These are phyloP conservation scores for Noctilio leporinus DNA, from an alignment of 2,113 vertebrate genomes.

Conservation along the genomic window DNA sequence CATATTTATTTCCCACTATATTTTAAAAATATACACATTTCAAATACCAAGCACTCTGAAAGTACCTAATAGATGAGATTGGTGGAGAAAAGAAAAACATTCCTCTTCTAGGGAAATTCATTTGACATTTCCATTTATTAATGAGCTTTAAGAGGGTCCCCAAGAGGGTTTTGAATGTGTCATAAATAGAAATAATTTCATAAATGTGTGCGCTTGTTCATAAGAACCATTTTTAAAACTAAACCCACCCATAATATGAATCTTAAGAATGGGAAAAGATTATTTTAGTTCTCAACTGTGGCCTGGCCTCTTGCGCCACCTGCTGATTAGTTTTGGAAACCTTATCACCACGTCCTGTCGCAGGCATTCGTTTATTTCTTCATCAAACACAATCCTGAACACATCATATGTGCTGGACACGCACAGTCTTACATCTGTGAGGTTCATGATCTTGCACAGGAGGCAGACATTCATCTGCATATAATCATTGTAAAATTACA, in stretches of 20 bases:
- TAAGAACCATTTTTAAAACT: background rate
- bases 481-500: background rate
- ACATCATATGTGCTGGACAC: background rate
- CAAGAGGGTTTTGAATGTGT: background rate
- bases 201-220: background rate
- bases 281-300: background rate
- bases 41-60: background rate
- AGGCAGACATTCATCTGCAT: background rate
- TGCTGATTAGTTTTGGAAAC: background rate
- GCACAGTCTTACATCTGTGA: background rate
- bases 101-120: constrained; percentile 2
- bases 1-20: background rate
- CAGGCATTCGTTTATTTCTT: background rate
- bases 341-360: background rate
- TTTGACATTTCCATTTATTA: background rate
- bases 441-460: background rate
- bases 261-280: background rate
- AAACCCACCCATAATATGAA: background rate
- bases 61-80: background rate
- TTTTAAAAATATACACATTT: background rate
- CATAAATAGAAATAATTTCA: background rate
- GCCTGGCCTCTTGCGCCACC: constrained; percentile 40
- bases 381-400: background rate
- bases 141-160: background rate
- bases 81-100: background rate